These are phyloP conservation scores for Epinephelus malabaricus DNA, from an alignment of 2,797 vertebrate genomes.

Conservation along the genomic window DNA sequence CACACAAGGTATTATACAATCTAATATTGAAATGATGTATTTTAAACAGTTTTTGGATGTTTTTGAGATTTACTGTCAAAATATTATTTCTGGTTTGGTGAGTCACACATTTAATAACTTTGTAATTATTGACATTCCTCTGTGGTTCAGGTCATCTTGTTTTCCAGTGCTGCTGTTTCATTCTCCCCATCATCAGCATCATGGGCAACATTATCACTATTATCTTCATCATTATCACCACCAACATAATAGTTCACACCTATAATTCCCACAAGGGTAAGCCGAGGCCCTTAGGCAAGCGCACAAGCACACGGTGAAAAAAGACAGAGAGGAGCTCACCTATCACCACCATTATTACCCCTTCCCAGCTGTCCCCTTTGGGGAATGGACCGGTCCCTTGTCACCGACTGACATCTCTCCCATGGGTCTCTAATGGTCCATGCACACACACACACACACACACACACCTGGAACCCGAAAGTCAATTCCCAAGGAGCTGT, in stretches of 20 bases:
- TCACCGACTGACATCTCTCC: constrained; percentile 79
- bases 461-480: constrained; percentile 29
- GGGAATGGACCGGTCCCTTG: constrained; percentile 76
- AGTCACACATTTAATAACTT: not conserved
- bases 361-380: constrained; percentile 79
- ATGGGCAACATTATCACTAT: constrained; percentile 15
- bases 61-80: not conserved
- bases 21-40: not conserved
- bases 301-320: constrained; percentile 26
- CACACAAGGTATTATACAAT: not conserved
- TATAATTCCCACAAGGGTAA: constrained; percentile 24
- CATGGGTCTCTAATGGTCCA: constrained; percentile 76
- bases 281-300: constrained; percentile 24
- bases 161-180: not conserved
- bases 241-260: constrained; percentile 8
- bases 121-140: not conserved
- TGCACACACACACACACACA: constrained; percentile 18
- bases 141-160: not conserved
- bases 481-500: constrained; percentile 67
- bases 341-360: constrained; percentile 75
- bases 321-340: constrained; percentile 54
- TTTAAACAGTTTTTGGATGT: too few species aligned
- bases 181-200: constrained; percentile 3
- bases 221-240: constrained; percentile 21
- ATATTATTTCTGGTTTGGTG: not conserved